A percentile compares a stretch with the other conserved stretches of the same genome.
Evolutionary conservation across 2,888 invertebrate genomes (phyloP).

Genomic region (Orthosia gracilis): DNA sequence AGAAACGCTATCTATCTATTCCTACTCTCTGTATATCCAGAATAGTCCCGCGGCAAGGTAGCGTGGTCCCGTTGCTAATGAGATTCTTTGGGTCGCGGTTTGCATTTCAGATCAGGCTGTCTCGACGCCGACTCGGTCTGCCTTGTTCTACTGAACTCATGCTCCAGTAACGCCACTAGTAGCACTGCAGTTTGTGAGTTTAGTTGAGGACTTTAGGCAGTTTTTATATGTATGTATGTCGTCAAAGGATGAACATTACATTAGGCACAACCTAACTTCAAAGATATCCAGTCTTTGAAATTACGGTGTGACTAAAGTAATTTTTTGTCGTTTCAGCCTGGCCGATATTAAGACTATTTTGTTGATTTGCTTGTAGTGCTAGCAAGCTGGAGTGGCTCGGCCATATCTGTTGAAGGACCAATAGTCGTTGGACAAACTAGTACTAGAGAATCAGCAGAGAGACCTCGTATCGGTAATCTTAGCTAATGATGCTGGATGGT

Average conservation of each 20-base stretch:
- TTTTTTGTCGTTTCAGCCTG: neutral
- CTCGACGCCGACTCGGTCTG: slow-evolving; percentile 65
- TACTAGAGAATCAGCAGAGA: no score
- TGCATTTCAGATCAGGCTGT: slow-evolving; percentile 88
- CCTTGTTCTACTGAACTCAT: slow-evolving; percentile 77
- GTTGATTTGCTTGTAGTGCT: neutral
- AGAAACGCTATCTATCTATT: neutral
- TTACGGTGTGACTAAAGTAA: neutral
- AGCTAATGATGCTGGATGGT: no score
- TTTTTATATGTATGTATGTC: no score
- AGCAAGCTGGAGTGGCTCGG: no score
- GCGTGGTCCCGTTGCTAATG: slow-evolving; percentile 86
- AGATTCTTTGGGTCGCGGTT: slow-evolving; percentile 90
- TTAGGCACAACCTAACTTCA: no score
- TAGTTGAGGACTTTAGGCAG: neutral
- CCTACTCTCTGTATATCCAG: slow-evolving; percentile 58
- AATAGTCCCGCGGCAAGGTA: slow-evolving; percentile 78
- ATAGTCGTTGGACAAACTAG: no score
- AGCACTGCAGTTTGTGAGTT: slow-evolving; percentile 33
- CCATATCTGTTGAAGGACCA: no score
- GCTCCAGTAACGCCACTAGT: slow-evolving; percentile 75
- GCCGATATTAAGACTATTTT: neutral
- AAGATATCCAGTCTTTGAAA: no score
- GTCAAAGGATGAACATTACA: neutral
- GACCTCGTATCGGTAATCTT: no score